Conservation (phyloP, 1,140 invertebrate genomes). For the Bombus fervidus region DNA sequence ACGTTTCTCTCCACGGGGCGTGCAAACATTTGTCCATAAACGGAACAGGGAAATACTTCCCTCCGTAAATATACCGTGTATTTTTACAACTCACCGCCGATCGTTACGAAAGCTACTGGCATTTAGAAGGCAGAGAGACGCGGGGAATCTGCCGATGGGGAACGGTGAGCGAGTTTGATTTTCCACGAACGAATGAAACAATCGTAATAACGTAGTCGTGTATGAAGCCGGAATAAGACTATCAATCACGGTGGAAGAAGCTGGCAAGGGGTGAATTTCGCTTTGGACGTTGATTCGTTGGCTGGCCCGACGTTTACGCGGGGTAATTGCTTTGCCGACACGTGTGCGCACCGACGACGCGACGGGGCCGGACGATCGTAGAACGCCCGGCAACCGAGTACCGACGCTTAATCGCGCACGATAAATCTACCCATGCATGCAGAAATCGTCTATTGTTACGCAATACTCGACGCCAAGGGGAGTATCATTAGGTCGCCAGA, state of each 20-base stretch:
- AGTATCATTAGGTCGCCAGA: not conserved
- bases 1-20: not conserved
- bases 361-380: constrained; percentile 7
- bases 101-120: constrained; percentile 23
- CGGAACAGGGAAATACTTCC: constrained; percentile 13
- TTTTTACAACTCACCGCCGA: constrained; percentile 30
- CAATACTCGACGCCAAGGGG: constrained; percentile 1
- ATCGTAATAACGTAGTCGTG: constrained; percentile 9
- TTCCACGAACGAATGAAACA: not conserved
- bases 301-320: constrained; percentile 35
- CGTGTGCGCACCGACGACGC: constrained; percentile 16
- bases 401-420: constrained; percentile 28
- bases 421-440: constrained; percentile 38
- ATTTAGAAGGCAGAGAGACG: not conserved
- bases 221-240: not conserved
- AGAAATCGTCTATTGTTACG: constrained; percentile 27
- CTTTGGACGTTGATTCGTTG: constrained; percentile 19
- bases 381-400: constrained; percentile 21
- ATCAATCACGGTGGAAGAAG: constrained; percentile 56
- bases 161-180: not conserved
- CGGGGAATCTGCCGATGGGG: not conserved
- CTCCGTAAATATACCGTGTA: constrained; percentile 28
- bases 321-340: constrained; percentile 57
- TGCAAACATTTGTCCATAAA: constrained; percentile 44
- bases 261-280: constrained; percentile 6